Evolutionary conservation across 2,113 vertebrate genomes (phyloP).

Genomic region (Ardeotis arabs): DNA sequence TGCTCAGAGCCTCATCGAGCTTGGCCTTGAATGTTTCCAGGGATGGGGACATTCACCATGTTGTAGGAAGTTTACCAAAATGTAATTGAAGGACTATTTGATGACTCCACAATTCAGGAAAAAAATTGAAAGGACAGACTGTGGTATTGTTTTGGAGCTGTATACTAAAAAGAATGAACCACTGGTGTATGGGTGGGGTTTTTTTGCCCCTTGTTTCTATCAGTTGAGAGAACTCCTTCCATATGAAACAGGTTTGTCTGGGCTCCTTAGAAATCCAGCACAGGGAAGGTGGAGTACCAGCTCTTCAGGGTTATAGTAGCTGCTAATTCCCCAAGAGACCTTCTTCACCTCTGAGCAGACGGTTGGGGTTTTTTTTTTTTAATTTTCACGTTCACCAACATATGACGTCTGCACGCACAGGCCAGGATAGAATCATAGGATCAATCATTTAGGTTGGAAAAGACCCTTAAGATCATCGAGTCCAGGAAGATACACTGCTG

Average conservation of each 20-base stretch:
- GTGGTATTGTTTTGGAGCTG: neutral
- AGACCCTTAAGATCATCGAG: neutral
- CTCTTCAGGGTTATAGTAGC: neutral
- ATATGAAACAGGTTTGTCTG: neutral
- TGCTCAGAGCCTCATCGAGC: too few relatives aligned
- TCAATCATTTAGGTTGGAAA: neutral
- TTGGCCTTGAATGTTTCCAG: too few relatives aligned
- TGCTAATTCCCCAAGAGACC: neutral
- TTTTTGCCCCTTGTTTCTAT: rapidly evolving
- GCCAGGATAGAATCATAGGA: neutral
- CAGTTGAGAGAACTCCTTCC: neutral
- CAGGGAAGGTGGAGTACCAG: neutral
- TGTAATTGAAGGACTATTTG: neutral
- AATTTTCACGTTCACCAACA: neutral
- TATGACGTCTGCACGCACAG: neutral
- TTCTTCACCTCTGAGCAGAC: neutral
- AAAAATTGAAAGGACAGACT: neutral
- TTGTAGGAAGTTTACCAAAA: neutral
- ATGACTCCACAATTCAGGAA: neutral
- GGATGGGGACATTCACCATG: too few relatives aligned
- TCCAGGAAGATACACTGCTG: neutral
- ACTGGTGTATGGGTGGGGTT: too few relatives aligned
- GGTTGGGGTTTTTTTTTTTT: neutral
- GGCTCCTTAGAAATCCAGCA: neutral
- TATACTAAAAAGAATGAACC: neutral